These are phyloP conservation scores for Leucophenga varia DNA, from an alignment of 1,140 invertebrate genomes.

Conservation along the genomic window DNA sequence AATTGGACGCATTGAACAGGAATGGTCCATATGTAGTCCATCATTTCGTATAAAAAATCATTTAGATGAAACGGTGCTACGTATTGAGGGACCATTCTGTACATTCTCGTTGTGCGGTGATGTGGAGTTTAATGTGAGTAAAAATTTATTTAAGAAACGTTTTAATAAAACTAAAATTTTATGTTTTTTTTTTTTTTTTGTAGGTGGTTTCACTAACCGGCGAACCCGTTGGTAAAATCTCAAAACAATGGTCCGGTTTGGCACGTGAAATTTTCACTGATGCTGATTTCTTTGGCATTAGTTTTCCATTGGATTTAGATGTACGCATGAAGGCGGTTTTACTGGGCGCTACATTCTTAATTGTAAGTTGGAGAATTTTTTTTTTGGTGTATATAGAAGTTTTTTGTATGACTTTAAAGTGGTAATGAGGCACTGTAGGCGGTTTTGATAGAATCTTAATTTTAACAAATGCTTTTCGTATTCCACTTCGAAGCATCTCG, in stretches of 20 bases:
- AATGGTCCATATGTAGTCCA: constrained; percentile 80
- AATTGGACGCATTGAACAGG: constrained; percentile 79
- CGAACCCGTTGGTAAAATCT: constrained; percentile 71
- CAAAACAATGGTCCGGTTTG: constrained; percentile 75
- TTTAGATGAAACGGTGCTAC: constrained; percentile 72
- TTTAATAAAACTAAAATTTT: neutral
- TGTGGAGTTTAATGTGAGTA: constrained; percentile 67
- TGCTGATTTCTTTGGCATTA: constrained; percentile 76
- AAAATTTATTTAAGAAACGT: neutral
- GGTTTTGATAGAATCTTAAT: too few species aligned
- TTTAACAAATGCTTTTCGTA: too few species aligned
- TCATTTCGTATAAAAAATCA: constrained; percentile 79
- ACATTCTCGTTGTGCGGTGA: constrained; percentile 79
- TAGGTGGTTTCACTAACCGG: constrained; percentile 68
- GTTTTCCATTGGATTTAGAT: constrained; percentile 78
- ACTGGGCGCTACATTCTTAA: constrained; percentile 72
- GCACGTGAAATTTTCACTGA: constrained; percentile 73
- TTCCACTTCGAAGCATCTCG: too few species aligned
- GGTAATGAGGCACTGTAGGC: too few species aligned
- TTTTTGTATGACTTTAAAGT: too few species aligned
- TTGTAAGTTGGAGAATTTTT: too few species aligned
- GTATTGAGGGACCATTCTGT: constrained; percentile 83
- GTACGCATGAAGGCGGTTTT: constrained; percentile 80
- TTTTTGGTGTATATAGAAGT: too few species aligned
- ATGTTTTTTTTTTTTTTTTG: neutral